A percentile compares a stretch with the other conserved stretches of the same genome.
Conservation (phyloP, 2,797 vertebrate genomes). For the Poeciliopsis presidionis region DNA sequence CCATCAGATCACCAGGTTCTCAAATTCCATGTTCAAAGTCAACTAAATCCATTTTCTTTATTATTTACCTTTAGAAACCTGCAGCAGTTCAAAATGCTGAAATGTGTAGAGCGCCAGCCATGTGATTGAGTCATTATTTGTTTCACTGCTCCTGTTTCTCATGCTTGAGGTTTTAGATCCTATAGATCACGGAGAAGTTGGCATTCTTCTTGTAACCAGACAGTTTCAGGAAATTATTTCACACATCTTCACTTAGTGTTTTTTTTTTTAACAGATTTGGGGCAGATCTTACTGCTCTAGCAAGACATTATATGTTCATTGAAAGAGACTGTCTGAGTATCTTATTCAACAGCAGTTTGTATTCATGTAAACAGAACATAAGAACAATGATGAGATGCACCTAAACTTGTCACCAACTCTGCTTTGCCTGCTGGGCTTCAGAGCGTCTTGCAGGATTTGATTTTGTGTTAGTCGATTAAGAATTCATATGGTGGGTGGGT, state of each 20-base stretch:
- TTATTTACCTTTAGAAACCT: neutral
- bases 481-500: slow-evolving; percentile 62
- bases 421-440: slow-evolving; percentile 32
- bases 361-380: slow-evolving; percentile 60
- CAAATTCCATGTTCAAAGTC: neutral
- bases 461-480: slow-evolving; percentile 56
- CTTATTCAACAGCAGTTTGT: slow-evolving; percentile 62
- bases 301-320: slow-evolving; percentile 74
- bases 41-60: neutral
- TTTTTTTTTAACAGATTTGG: no score
- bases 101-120: neutral
- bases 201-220: neutral
- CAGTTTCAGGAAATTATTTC: slow-evolving; percentile 1
- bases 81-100: neutral
- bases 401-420: slow-evolving; percentile 48
- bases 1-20: neutral
- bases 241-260: neutral
- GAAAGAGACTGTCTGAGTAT: slow-evolving; percentile 71
- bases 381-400: slow-evolving; percentile 59
- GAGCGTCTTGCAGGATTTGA: slow-evolving; percentile 35
- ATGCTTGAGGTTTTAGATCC: neutral
- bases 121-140: neutral
- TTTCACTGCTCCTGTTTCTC: neutral
- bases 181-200: neutral
- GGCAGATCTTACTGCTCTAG: slow-evolving; percentile 8